Conservation (phyloP, 2,888 invertebrate genomes). For the Bimastos eiseni region DNA sequence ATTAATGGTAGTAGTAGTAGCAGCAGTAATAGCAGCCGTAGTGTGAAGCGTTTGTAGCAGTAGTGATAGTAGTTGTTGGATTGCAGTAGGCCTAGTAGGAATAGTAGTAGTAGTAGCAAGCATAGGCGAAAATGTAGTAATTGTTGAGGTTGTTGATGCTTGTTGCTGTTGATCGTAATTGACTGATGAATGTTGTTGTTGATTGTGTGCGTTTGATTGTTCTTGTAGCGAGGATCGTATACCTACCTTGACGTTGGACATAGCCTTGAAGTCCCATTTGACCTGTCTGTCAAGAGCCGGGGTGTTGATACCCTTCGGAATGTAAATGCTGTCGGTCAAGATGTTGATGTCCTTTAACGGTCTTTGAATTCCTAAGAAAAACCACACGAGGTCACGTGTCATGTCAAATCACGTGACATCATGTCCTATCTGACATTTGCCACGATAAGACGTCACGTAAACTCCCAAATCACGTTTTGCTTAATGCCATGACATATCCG, state of each 20-base stretch:
- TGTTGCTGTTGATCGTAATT: neutral
- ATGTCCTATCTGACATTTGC: neutral
- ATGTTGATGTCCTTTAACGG: slow-evolving; percentile 93
- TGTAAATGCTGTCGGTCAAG: slow-evolving; percentile 93
- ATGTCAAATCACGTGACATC: neutral
- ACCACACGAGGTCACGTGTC: neutral
- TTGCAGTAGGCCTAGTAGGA: neutral
- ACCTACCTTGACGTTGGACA: neutral
- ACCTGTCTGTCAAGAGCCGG: slow-evolving; percentile 81
- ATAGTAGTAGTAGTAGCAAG: neutral
- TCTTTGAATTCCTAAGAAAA: slow-evolving; percentile 82
- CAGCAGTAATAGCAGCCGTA: neutral
- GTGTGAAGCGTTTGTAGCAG: neutral
- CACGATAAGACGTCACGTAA: too few species aligned
- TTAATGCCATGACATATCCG: too few species aligned
- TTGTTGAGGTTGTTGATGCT: neutral
- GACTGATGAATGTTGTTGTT: neutral
- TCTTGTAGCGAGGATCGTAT: too few species aligned
- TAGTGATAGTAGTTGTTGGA: neutral
- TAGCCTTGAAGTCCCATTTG: slow-evolving; percentile 80
- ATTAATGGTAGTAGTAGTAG: neutral
- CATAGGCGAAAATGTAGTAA: neutral
- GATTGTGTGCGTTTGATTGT: neutral
- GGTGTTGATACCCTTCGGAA: slow-evolving; percentile 96
- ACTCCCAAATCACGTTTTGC: too few species aligned